Conservation (phyloP, 2,113 vertebrate species). For the Rissa tridactyla region DNA sequence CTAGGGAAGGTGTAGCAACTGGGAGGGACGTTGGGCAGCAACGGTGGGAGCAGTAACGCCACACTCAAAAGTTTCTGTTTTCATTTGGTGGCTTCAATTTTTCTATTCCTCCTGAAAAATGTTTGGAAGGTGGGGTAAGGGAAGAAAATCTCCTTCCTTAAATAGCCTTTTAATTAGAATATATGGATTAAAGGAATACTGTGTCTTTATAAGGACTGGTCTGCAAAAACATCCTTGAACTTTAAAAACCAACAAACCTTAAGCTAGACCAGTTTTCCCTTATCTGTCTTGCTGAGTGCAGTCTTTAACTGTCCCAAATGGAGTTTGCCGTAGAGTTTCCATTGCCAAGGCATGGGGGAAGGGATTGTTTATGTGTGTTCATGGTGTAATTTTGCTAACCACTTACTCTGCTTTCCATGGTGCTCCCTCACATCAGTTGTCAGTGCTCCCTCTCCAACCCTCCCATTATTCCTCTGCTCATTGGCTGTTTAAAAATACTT, state of each 20-base stretch:
- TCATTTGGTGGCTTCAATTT: conserved; percentile 7
- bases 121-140: not conserved
- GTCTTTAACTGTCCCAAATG: conserved; percentile 61
- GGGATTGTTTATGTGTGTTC: conserved; percentile 65
- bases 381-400: conserved; percentile 74
- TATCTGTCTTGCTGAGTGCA: conserved; percentile 64
- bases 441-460: conserved; percentile 45
- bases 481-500: conserved; percentile 62
- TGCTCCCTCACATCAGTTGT: conserved; percentile 48
- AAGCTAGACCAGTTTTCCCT: conserved; percentile 34
- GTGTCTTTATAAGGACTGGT: conserved; percentile 70
- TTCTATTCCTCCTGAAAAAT: not conserved
- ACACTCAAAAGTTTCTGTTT: not conserved
- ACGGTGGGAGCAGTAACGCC: not conserved
- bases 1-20: not conserved
- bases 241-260: not conserved
- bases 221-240: conserved; percentile 24
- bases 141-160: not conserved
- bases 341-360: conserved; percentile 75
- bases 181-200: conserved; percentile 69
- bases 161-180: not conserved
- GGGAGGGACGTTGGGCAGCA: conserved; percentile 1
- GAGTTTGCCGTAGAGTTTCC: conserved; percentile 60
- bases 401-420: conserved; percentile 66
- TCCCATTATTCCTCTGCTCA: conserved; percentile 49